Base-by-base conservation (phyloP, 23 tunicate genomes). In the Botrylloides violaceus region DNA sequence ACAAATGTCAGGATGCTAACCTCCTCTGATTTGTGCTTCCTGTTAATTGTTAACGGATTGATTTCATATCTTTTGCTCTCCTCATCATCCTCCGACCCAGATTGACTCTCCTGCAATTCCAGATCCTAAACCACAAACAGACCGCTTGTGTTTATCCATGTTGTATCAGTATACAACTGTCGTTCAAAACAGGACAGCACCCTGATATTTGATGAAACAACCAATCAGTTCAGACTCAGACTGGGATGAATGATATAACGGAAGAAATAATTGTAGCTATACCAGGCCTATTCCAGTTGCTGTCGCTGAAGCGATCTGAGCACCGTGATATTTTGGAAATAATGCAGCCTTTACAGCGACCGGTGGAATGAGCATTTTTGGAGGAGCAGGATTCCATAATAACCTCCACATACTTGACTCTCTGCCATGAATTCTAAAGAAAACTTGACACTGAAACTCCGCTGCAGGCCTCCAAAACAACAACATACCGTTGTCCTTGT, bases 361-460 rank as follows among this genome's bases (percentile, higher is more conserved):
- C 0, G 97, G 83, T 0, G 85, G 77, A 23, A 90, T 59, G 31
- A 71, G 71, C 97, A 90, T 90, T 58, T 90, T 90, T 4, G 97
- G 85, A 2, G 97, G 97, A 28, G 80, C 90, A 59, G 49, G 34
- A 25, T 77, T 70, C 97, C 82, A 76, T 38, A 90, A 20, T n/a
- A 80, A 38, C 36, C 91, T 60, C 86, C 85, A 90, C 18, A 76
- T 37, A 43, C 77, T 72, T 66, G 81, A 68, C 3, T 87, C 84
- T 61, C 25, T 59, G 32, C 81, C 63, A 32, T 66, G 68, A 15
- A 58, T 36, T 3, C 94, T 86, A 63, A 38, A 38, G 0, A 1
- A 38, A 18, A 0, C 21, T 6, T 18, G n/a, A 27, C n/a, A 23
- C n/a, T 23, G 29, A n/a, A 60, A 60, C 28, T 18, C 0, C 0